phyloP scores from a whole-genome alignment of 2,113 vertebrate genomes.

The Chionodraco myersi region DNA sequence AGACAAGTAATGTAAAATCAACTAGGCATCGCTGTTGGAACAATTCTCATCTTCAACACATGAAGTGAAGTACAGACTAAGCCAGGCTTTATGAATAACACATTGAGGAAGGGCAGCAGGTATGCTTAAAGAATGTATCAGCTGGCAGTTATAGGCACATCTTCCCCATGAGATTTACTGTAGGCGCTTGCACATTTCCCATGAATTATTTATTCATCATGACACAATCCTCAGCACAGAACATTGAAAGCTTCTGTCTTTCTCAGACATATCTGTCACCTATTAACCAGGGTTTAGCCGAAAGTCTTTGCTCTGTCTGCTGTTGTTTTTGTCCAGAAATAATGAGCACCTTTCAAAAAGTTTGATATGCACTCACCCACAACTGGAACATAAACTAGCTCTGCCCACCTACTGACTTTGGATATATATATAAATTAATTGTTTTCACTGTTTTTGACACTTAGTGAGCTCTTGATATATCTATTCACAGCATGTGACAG shows the following conservation, averaged over 20 bases:
- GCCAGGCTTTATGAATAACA: constrained; percentile 60
- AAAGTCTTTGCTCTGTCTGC: constrained; percentile 18
- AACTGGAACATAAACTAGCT: neutral
- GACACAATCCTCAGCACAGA: constrained; percentile 25
- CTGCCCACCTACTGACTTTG: constrained; percentile 4
- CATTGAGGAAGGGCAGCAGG: constrained; percentile 40
- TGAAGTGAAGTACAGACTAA: constrained; percentile 10
- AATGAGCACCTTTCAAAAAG: constrained; percentile 45
- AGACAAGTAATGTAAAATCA: constrained; percentile 19
- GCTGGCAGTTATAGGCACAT: constrained; percentile 53
- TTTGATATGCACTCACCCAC: constrained; percentile 4
- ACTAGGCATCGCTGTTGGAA: neutral
- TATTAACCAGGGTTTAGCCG: constrained; percentile 39
- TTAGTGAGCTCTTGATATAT: neutral
- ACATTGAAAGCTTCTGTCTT: constrained; percentile 38
- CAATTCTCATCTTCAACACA: constrained; percentile 23
- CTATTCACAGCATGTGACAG: neutral
- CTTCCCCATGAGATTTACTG: constrained; percentile 49
- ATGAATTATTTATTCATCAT: constrained; percentile 62
- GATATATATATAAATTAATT: neutral
- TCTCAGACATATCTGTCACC: constrained; percentile 19
- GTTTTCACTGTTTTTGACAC: neutral
- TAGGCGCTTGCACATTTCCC: constrained; percentile 48
- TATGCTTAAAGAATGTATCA: constrained; percentile 69
- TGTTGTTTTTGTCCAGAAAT: constrained; percentile 38